Base-by-base conservation (phyloP, 2,888 invertebrate species). In the Calameuta pallipes region DNA sequence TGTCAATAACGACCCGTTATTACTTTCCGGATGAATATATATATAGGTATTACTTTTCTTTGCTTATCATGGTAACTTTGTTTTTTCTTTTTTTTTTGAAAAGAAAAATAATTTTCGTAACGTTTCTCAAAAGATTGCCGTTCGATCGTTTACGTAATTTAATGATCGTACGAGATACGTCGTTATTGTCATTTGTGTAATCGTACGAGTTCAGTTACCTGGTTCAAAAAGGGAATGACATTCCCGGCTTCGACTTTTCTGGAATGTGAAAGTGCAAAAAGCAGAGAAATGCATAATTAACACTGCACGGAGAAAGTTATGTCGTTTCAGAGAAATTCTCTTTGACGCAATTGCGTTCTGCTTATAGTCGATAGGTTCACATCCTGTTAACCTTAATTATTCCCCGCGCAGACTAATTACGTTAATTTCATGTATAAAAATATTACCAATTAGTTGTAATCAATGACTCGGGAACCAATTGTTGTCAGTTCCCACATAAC, bases 231-330 rank as follows among this genome's bases (percentile, higher is more conserved):
- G 56, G 23, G 23, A 56, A 56, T 23, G 56, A 56, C 56, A 56
- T 23, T 56, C 56, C 23, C 56, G 23, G 56, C 23, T 56, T 71
- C 30, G 34, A 71, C 34, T 35, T 71, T 71, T 31, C 34, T 71
- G 13, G 71, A 71, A 71, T 33, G 71, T 71, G 71, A 71, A 71
- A 71, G 71, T 71, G 23, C 34, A 71, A 71, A 71, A 71, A 33
- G 34, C 71, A 71, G 34, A 31, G 31, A 71, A 33, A 71, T 71
- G 34, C 34, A 34, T 71, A 71, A 71, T 35, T 33, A 33, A 31
- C 31, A 30, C 31, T 71, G 31, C 71, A 30, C 71, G 71, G 71
- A 33, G 71, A 71, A 71, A 71, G 71, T 71, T 33, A 71, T 30
- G 71, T 11, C 9, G 34, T n/a, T 71, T 71, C 34, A 71, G 23